Evolutionary conservation across 2,113 vertebrate genomes (phyloP).

Genomic region (Argyrosomus japonicus): DNA sequence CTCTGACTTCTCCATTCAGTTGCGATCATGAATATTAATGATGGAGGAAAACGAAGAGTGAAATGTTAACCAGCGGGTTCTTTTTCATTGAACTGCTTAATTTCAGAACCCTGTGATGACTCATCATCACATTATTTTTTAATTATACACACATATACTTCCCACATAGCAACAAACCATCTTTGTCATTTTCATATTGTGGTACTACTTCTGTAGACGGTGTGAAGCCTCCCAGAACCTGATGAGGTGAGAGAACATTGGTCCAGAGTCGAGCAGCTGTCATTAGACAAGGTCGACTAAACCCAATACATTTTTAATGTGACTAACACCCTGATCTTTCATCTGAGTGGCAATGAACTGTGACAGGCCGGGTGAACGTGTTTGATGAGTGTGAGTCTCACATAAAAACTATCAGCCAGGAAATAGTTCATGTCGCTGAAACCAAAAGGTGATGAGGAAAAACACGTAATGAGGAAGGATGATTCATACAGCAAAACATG

Average conservation of each 20-base stretch:
- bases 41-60: not conserved
- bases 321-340: not conserved
- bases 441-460: not conserved
- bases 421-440: not conserved
- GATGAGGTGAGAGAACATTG: not conserved
- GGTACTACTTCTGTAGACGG: not conserved
- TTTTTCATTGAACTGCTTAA: not conserved
- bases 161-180: not conserved
- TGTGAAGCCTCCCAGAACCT: not conserved
- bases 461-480: not conserved
- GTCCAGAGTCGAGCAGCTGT: not conserved
- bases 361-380: not conserved
- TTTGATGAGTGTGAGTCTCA: not conserved
- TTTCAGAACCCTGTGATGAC: not conserved
- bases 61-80: not conserved
- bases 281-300: conserved; percentile 1
- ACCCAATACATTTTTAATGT: not conserved
- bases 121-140: not conserved
- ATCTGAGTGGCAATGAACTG: not conserved
- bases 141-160: not conserved
- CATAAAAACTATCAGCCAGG: not conserved
- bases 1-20: not conserved
- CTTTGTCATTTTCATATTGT: not conserved
- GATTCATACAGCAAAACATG: not conserved
- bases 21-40: not conserved